Conservation (phyloP, 2,797 vertebrate species). For the Coregonus ussuriensis region DNA sequence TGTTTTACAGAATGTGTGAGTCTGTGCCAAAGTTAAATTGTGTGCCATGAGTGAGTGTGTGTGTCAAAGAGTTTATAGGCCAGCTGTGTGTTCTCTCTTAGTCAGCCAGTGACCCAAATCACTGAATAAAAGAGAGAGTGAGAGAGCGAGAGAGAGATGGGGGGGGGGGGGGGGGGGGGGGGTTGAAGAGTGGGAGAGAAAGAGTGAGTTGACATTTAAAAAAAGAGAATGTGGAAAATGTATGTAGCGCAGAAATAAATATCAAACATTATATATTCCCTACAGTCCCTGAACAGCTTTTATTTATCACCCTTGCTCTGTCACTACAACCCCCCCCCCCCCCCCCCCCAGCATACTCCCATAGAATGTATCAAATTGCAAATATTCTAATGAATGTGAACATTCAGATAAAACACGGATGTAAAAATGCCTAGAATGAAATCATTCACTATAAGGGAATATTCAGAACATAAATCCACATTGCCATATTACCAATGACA, state of each 20-base stretch:
- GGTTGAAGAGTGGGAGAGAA: conserved; percentile 7
- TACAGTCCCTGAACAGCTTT: conserved; percentile 56
- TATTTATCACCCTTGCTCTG: not conserved
- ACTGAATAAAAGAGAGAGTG: conserved; percentile 59
- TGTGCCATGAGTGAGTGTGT: conserved; percentile 27
- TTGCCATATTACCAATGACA: not conserved
- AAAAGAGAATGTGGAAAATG: not conserved
- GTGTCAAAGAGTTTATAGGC: conserved; percentile 67
- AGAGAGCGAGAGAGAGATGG: conserved; percentile 35
- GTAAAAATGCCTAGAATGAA: not conserved
- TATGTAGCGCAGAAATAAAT: conserved; percentile 68
- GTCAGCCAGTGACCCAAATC: conserved; percentile 79
- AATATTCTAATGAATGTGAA: not conserved
- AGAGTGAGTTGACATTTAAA: conserved; percentile 10
- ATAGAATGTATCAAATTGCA: not conserved
- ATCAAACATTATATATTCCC: conserved; percentile 58
- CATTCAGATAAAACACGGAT: not conserved
- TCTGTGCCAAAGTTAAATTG: conserved; percentile 7
- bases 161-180: conserved; percentile 11
- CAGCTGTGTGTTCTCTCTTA: conserved; percentile 78
- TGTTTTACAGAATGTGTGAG: conserved; percentile 25
- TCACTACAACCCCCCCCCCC: not conserved
- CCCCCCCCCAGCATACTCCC: not conserved
- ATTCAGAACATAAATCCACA: not conserved
- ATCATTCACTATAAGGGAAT: not conserved